Evolutionary conservation across 2,113 vertebrate species (phyloP), one percentile per base, ranked within the genome.

Genomic region (Hemichromis elongatus): DNA sequence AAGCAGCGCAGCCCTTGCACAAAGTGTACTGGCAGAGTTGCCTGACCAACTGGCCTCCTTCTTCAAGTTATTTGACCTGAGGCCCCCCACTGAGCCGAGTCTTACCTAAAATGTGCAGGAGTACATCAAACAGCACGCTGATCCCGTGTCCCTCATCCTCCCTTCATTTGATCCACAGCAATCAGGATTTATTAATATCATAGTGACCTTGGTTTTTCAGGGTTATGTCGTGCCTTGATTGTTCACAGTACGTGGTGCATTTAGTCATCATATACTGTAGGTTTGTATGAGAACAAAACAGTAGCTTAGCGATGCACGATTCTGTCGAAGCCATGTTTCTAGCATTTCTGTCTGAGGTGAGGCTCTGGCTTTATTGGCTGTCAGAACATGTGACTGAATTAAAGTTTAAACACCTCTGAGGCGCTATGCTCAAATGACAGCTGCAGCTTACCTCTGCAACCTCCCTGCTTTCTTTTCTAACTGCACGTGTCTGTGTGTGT

Each of bases 21-120:
- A 99, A 88, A 97, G 97, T 88, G 98, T 99, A 77, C 93, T 99
- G 94, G 99, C 99, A 37, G 99, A 99, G 94, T 93, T 99, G 91
- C 99, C 99, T 83, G 97, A 98, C 94, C 99, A 99, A 96, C 97
- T 99, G 94, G 95, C 97, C 88, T 97, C 95, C 94, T 99, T 98
- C 96, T 99, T 99, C 97, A 97, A 94, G 92, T 96, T 96, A 53
- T 97, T 96, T 95, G 97, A 96, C 80, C 97, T 99, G 89, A 97
- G 97, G 9, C 99, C 99, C 90, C 97, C 97, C 75, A 90, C 96
- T 91, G 94, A 98, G 3, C 75, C 87, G 77, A 84, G 33, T 85
- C 87, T 94, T 81, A 80, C 94, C 68, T 96, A 96, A 75, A 94
- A 94, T 90, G 95, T 92, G 95, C 95, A 91, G 83, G 88, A 57